phyloP scores from a whole-genome alignment of 1,140 invertebrate genomes.

The Oryzaephilus surinamensis region DNA sequence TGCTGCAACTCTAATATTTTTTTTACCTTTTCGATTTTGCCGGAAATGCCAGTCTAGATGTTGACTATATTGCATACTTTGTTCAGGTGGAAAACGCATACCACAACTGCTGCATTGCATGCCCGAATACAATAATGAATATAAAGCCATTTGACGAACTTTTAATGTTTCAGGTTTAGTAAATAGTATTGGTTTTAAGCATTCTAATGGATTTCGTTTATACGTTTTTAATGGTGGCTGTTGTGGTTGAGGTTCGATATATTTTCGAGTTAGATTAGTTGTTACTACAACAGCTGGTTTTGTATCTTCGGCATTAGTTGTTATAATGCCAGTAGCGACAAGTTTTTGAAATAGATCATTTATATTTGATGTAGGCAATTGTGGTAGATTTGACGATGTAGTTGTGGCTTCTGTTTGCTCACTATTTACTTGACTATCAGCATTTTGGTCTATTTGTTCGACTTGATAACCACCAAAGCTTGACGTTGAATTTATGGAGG shows the following conservation, averaged over 20 bases:
- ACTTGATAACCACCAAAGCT: constrained; percentile 43
- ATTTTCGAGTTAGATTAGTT: background rate
- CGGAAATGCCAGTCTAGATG: constrained; percentile 97
- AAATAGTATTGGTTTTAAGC: constrained; percentile 51
- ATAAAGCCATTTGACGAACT: constrained; percentile 56
- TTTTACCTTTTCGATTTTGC: constrained; percentile 79
- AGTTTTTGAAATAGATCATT: constrained; percentile 74
- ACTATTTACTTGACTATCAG: constrained; percentile 26
- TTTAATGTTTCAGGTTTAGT: constrained; percentile 62
- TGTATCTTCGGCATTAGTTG: constrained; percentile 23
- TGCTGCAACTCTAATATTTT: constrained; percentile 70
- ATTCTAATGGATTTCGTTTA: constrained; percentile 21
- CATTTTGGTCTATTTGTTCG: constrained; percentile 31
- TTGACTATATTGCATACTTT: constrained; percentile 79
- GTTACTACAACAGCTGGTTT: constrained; percentile 5
- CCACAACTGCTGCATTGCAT: constrained; percentile 94
- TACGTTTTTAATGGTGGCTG: constrained; percentile 5
- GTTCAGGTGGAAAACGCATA: constrained; percentile 75
- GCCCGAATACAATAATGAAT: constrained; percentile 65
- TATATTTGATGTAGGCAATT: constrained; percentile 50
- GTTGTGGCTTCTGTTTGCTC: no score
- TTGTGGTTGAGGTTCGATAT: constrained; percentile 5
- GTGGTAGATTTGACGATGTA: constrained; percentile 8
- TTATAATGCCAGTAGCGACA: constrained; percentile 73
- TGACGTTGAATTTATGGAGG: constrained; percentile 46